Evolutionary conservation across 37 sponge, comb jelly and placozoan species (phyloP), one percentile per base, ranked within the genome.

Genomic region (Tethya wilhelma): DNA sequence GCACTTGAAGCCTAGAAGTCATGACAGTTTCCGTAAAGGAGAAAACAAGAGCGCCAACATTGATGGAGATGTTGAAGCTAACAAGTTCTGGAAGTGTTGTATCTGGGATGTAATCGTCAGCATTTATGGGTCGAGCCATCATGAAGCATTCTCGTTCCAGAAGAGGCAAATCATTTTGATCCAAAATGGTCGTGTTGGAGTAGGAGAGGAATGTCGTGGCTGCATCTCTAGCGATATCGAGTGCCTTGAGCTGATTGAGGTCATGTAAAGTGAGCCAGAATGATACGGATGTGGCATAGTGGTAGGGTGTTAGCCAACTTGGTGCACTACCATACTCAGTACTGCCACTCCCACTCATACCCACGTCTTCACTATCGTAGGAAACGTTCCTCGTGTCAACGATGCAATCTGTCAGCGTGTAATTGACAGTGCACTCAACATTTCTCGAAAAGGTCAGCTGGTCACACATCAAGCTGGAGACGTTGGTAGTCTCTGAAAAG

Each of bases 311-410:
- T 25, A 73, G 79, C 96, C 96, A 96, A 53, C 71, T 89, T 9
- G 87, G 29, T n/a, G 96, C 84, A 75, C 79, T 92, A 4, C 96
- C 96, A 79, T 79, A 96, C 38, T 86, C 96, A 14, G 75, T 81
- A 69, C 81, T 77, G 26, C 79, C 84, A 63, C 72, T 80, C 4
- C 96, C 96, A 66, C 87, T 59, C 11, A 84, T 89, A 25, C 90
- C 93, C 6, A 96, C 71, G 70, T 96, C 96, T 44, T 57, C 79
- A 45, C 89, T 86, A 40, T 74, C 86, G 62, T 74, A 80, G 14
- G 20, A 68, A 22, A 79, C 84, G 86, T 80, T 85, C 5, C 81
- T 49, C 0, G 67, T 83, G 78, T 96, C 85, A 22, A 96, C 56
- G 17, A 64, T 64, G 60, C 96, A 96, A 20, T 71, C 90, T 58